A percentile compares a stretch with the other conserved stretches of the same genome.
These are phyloP conservation scores for Anticlea derivata DNA, from an alignment of 2,888 invertebrate species.

Conservation along the genomic window DNA sequence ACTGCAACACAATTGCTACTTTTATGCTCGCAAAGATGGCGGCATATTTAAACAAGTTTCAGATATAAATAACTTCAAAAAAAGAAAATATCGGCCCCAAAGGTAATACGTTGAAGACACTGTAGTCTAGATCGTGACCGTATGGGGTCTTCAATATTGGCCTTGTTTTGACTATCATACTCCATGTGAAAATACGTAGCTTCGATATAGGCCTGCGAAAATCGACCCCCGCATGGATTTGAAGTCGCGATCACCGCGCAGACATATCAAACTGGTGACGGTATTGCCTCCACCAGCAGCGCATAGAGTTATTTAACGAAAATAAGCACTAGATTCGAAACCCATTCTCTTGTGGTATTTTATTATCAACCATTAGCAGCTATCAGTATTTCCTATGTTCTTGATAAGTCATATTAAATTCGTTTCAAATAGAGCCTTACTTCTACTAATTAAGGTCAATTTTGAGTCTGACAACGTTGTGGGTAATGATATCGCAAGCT, in stretches of 20 bases:
- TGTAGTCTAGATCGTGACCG: constrained; percentile 24
- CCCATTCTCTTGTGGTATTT: no score
- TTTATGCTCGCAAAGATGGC: no score
- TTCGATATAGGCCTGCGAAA: constrained; percentile 28
- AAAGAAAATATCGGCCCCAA: constrained; percentile 24
- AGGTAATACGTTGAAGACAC: constrained; percentile 29
- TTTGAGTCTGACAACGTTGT: no score
- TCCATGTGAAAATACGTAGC: constrained; percentile 27
- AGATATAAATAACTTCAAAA: no score
- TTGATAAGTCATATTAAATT: no score
- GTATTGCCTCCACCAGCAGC: constrained; percentile 11
- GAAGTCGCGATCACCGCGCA: constrained; percentile 9
- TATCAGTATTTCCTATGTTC: no score
- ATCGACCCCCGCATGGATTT: constrained; percentile 9
- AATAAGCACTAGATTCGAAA: constrained; percentile 1
- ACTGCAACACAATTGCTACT: no score
- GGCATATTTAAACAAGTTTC: no score
- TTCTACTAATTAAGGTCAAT: no score
- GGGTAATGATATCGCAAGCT: no score
- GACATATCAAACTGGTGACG: neutral
- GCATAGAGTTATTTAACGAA: neutral
- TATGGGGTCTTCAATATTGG: constrained; percentile 22
- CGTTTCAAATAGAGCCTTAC: no score
- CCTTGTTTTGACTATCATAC: constrained; percentile 28
- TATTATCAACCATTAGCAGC: no score